These are phyloP conservation scores for Lampris incognitus DNA, from an alignment of 2,113 vertebrate genomes.

Conservation along the genomic window DNA sequence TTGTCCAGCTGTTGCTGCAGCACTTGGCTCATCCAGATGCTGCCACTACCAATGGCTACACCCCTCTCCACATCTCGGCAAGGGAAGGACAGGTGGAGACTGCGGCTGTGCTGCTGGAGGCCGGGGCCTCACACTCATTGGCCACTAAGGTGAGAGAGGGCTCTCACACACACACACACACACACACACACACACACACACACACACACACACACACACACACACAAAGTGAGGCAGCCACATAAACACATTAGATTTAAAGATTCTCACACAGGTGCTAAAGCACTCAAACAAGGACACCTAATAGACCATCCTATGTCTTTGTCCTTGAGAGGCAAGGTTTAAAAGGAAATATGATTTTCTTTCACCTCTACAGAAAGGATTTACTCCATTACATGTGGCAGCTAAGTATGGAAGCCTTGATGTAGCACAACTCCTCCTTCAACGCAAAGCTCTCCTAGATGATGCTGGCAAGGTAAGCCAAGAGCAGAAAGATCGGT, in stretches of 20 bases:
- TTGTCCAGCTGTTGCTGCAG: slow-evolving; percentile 95
- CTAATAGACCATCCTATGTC: too few species aligned
- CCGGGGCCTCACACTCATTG: slow-evolving; percentile 92
- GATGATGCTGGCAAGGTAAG: slow-evolving; percentile 94
- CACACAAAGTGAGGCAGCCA: not conserved
- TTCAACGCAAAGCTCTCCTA: slow-evolving; percentile 89
- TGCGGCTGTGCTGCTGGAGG: slow-evolving; percentile 92
- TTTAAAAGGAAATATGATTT: not conserved
- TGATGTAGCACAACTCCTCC: slow-evolving; percentile 94
- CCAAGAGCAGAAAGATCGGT: not conserved
- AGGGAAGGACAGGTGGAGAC: slow-evolving; percentile 96
- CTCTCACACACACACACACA: slow-evolving; percentile 27
- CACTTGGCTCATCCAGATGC: slow-evolving; percentile 99
- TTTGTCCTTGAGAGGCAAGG: not conserved
- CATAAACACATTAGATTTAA: too few species aligned
- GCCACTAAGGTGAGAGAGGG: slow-evolving; percentile 88
- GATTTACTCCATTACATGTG: slow-evolving; percentile 96
- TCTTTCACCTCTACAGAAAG: slow-evolving; percentile 86
- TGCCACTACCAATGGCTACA: slow-evolving; percentile 95
- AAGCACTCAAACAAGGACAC: too few species aligned
- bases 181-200: slow-evolving; percentile 83
- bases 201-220: not conserved
- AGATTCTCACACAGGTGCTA: too few species aligned
- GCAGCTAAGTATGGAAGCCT: slow-evolving; percentile 96
- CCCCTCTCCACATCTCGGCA: slow-evolving; percentile 95